phyloP scores from a whole-genome alignment of 2,113 vertebrate species.

The Rostratula benghalensis region DNA sequence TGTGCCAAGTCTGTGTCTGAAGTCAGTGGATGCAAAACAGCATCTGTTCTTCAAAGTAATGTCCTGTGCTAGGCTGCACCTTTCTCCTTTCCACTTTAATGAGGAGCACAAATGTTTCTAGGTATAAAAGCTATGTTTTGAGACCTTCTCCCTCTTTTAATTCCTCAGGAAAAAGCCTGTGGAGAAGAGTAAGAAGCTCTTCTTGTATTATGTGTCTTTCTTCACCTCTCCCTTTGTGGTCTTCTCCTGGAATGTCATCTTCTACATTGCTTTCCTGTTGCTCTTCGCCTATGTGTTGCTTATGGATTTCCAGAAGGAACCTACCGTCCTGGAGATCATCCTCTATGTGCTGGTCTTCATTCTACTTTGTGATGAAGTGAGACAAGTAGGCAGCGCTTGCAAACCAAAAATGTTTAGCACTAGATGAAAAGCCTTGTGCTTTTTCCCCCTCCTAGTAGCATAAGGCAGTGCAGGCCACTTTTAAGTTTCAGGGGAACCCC shows the following conservation, averaged over 20 bases:
- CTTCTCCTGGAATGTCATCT: constrained; percentile 94
- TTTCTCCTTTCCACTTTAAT: background rate
- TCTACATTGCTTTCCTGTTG: constrained; percentile 92
- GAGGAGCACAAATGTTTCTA: background rate
- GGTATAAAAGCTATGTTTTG: background rate
- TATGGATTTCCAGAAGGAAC: constrained; percentile 88
- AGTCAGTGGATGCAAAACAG: background rate
- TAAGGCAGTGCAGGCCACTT: background rate
- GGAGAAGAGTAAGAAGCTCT: constrained; percentile 71
- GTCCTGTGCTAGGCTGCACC: background rate
- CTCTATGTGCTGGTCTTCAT: constrained; percentile 90
- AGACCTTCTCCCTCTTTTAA: background rate
- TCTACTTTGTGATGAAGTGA: constrained; percentile 91
- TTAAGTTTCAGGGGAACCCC: background rate
- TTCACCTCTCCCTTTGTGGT: constrained; percentile 90
- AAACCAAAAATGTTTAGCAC: background rate
- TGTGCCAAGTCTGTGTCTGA: background rate
- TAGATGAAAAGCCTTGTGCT: background rate
- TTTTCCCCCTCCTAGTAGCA: background rate
- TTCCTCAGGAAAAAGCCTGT: constrained; percentile 75
- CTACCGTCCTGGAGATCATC: constrained; percentile 83
- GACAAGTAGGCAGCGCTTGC: constrained; percentile 84
- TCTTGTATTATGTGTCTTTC: constrained; percentile 78
- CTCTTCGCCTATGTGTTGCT: constrained; percentile 92
- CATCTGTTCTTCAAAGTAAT: background rate